Percentiles rank a stretch among this genome's conserved stretches.
phyloP scores from a whole-genome alignment of 2,113 vertebrate genomes.

The Cyanocitta stelleri region DNA sequence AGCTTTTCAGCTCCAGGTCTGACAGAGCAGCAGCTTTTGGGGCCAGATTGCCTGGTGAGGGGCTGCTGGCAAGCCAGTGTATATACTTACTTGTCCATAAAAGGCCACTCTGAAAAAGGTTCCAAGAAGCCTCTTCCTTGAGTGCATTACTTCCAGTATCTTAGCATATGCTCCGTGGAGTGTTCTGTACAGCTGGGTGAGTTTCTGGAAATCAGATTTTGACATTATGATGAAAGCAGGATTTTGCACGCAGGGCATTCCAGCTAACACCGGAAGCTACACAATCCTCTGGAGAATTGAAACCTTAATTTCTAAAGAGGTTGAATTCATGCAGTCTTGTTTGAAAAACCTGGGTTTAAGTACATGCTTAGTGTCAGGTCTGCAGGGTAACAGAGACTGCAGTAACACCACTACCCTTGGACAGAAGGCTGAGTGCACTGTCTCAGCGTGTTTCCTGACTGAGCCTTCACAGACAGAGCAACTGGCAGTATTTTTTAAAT shows the following conservation, averaged over 20 bases:
- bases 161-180: constrained; percentile 94
- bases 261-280: neutral
- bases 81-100: constrained; percentile 86
- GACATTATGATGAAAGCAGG: neutral
- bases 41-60: neutral
- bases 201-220: constrained; percentile 78
- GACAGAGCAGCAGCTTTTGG: neutral
- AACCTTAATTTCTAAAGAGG: neutral
- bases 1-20: neutral
- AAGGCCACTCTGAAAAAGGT: constrained; percentile 96
- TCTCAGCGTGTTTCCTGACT: neutral
- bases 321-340: neutral
- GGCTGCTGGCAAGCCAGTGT: neutral
- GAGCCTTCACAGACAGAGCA: neutral
- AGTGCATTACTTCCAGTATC: constrained; percentile 90
- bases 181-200: constrained; percentile 89
- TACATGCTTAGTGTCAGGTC: neutral
- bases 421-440: neutral
- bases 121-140: constrained; percentile 87
- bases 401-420: neutral
- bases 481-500: neutral
- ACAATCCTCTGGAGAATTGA: neutral
- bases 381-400: neutral
- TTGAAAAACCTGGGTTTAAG: neutral
- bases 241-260: neutral